Evolutionary conservation across 1,140 invertebrate species (phyloP), one percentile per base, ranked within the genome.

Genomic region (Macrobrachium rosenbergii): DNA sequence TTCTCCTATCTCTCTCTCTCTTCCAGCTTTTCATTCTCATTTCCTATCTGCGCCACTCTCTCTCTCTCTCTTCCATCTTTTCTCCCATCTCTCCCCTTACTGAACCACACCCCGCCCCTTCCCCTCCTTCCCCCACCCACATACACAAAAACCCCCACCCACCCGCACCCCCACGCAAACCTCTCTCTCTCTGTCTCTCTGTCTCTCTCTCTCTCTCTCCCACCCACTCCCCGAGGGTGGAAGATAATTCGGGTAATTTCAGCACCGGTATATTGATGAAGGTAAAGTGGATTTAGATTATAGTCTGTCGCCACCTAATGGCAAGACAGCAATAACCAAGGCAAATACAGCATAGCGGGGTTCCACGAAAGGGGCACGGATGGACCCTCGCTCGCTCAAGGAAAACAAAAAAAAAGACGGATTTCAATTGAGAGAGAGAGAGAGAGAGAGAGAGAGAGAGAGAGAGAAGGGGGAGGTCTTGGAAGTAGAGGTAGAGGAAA

Each of bases 261-360:
- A 23, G 23, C 69, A 43, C 69, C 19, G 37, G 69, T 72, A 72
- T 72, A 72, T 72, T 72, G 69, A 72, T 72, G 69, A 72, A 72
- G 69, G 69, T 43, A 72, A 72, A 72, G 69, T 72, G 69, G 69
- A 72, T 72, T 72, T 72, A 72, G 69, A 72, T 72, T 72, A 72
- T 72, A 72, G 69, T 72, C 69, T 43, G 37, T 23, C 69, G 23
- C 23, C 69, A 52, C 69, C 23, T 72, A 72, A 72, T 72, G 69
- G 37, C 37, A 72, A 12, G 69, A 72, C 69, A 28, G 69, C 69
- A 72, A 72, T 72, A 72, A 72, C 69, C 69, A 72, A 72, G 69
- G 23, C 69, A 72, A 72, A 72, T 43, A 72, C 69, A 72, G 23
- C 12, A 23, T 72, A 72, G 69, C 69, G 69, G 37, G 69, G 69